Evolutionary conservation across 2,888 invertebrate species (phyloP).

Genomic region (Ferdinandea cuprea): DNA sequence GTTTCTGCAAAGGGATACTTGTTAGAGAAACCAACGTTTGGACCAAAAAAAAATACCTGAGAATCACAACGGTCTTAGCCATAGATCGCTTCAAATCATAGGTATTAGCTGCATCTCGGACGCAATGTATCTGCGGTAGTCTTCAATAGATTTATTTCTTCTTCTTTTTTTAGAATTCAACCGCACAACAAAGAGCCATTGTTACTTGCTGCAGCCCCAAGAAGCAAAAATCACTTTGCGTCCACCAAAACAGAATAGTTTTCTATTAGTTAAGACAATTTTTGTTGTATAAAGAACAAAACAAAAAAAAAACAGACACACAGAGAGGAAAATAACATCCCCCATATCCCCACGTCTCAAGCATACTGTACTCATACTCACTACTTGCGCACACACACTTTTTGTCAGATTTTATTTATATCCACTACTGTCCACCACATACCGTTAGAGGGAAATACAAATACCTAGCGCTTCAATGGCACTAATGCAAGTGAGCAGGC

Average conservation of each 20-base stretch:
- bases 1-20: conserved; percentile 4
- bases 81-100: conserved; percentile 31
- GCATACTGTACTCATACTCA: conserved; percentile 19
- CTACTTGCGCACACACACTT: conserved; percentile 40
- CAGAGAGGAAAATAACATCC: no score
- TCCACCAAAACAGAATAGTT: conserved; percentile 58
- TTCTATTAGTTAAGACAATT: conserved; percentile 50
- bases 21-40: conserved; percentile 1
- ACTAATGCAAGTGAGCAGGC: conserved; percentile 80
- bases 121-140: conserved; percentile 10
- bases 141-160: conserved; percentile 36
- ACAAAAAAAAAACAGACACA: conserved; percentile 13
- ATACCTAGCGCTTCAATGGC: conserved; percentile 80
- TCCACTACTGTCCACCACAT: conserved; percentile 61
- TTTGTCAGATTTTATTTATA: conserved; percentile 60
- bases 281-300: conserved; percentile 18
- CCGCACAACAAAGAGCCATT: conserved; percentile 32
- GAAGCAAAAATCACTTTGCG: conserved; percentile 41
- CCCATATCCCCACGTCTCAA: conserved; percentile 43
- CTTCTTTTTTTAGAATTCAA: conserved; percentile 61
- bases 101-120: conserved; percentile 18
- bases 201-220: conserved; percentile 54
- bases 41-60: conserved; percentile 37
- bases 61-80: conserved; percentile 5
- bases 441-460: conserved; percentile 28